These are phyloP conservation scores for Dryadula phaetusa DNA, from an alignment of 2,888 invertebrate species.

Conservation along the genomic window DNA sequence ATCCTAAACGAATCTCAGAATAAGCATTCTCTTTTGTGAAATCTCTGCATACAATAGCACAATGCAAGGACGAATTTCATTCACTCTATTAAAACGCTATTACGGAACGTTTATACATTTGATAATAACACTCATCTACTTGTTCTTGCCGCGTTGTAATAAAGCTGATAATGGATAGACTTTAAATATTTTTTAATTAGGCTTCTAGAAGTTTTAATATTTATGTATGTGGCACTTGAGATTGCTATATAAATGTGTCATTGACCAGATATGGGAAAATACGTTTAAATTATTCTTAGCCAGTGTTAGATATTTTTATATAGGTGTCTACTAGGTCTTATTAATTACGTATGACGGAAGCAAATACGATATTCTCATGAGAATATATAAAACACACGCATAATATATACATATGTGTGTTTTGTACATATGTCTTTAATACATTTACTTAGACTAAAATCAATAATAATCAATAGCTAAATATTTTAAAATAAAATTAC, in stretches of 20 bases:
- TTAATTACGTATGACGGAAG: conserved; percentile 18
- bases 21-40: conserved; percentile 70
- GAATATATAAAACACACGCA: too few relatives aligned
- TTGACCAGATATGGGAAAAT: conserved; percentile 46
- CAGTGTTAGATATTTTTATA: conserved; percentile 33
- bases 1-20: conserved; percentile 61
- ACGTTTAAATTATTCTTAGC: conserved; percentile 40
- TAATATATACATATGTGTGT: too few relatives aligned
- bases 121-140: conserved; percentile 30
- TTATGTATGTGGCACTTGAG: conserved; percentile 18
- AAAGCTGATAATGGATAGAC: conserved; percentile 38
- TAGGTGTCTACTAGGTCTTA: conserved; percentile 19
- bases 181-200: conserved; percentile 37
- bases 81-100: conserved; percentile 78
- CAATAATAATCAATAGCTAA: neutral
- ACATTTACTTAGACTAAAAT: neutral
- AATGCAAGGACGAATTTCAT: conserved; percentile 80
- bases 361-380: conserved; percentile 18
- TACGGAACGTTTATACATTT: conserved; percentile 51
- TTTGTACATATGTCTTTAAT: neutral
- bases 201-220: conserved; percentile 30
- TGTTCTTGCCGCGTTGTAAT: conserved; percentile 31
- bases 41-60: conserved; percentile 72
- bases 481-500: too few relatives aligned
- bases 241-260: conserved; percentile 31